Base-by-base conservation (phyloP, 1,140 invertebrate genomes). In the Oncopeltus fasciatus region DNA sequence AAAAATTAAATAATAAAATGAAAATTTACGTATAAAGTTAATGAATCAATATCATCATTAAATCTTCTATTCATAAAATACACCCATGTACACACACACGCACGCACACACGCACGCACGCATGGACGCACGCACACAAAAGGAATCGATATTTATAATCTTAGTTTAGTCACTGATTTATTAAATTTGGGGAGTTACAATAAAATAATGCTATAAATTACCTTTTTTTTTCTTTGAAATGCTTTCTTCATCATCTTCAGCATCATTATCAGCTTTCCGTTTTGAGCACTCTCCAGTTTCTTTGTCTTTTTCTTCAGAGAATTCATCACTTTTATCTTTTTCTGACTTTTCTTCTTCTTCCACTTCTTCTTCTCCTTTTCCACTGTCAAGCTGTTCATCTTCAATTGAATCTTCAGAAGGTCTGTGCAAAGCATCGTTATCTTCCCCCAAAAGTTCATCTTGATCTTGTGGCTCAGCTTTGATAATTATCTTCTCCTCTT, bases 231-330 rank as follows among this genome's bases (percentile, higher is more conserved):
- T 47, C 62, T 68, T 63, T 65, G 66, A 27, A 68, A 57, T 21
- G 66, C 66, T 14, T 69, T 70, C 69, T 69, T 71, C n/a, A n/a
- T n/a, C 59, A 71, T 70, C 62, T 72, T 71, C 31, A 59, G 67
- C 47, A 18, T 28, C 28, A 24, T 24, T 44, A 14, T 64, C 60
- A 24, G 28, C 44, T 46, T 57, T 64, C 20, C 44, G 29, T 14
- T 31, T 20, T 28, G 20, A 14, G 28, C 67, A 64, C 26, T 53
- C 44, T 24, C 24, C 66, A 70, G 67, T n/a, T 64, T 68, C 58
- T 71, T 70, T 56, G 66, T 69, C 60, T 70, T 67, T 57, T 69
- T 67, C 47, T 70, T 65, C 44, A 20, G 18, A 33, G 70, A 60
- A 20, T 68, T 66, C 64, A 69, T 71, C 33, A 24, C 12, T n/a